Conservation (phyloP, 2,888 invertebrate genomes). For the Drosophila mimica region DNA sequence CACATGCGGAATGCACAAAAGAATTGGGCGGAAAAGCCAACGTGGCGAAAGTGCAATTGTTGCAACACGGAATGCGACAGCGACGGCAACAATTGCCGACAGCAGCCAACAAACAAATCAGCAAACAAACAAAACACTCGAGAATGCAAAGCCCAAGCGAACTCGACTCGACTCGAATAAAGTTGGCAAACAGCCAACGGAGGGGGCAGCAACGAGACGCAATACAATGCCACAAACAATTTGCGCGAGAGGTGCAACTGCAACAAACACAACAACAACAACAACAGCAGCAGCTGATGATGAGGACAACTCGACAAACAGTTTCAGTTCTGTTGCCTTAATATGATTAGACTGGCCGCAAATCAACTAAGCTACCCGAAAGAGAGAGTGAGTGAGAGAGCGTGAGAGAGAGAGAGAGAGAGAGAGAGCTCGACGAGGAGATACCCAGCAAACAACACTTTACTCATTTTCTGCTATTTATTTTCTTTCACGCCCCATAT, state of each 20-base stretch:
- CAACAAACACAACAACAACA: conserved; percentile 36
- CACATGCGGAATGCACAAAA: conserved; percentile 17
- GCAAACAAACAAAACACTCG: conserved; percentile 59
- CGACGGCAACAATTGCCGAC: conserved; percentile 16
- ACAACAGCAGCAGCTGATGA: conserved; percentile 14
- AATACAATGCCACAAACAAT: conserved; percentile 46
- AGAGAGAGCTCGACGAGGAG: not conserved
- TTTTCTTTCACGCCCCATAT: not conserved
- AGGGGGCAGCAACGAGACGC: conserved; percentile 7
- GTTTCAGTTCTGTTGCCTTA: conserved; percentile 14
- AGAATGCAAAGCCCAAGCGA: conserved; percentile 53
- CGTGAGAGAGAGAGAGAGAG: not conserved
- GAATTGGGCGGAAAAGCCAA: conserved; percentile 36
- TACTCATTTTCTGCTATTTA: not conserved
- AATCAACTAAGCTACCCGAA: not conserved
- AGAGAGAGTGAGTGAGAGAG: not conserved
- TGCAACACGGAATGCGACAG: conserved; percentile 47
- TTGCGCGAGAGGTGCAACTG: conserved; percentile 40
- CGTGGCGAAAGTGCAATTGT: conserved; percentile 69
- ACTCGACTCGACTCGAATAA: conserved; percentile 68
- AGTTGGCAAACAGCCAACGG: conserved; percentile 67
- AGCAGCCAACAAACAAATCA: conserved; percentile 34
- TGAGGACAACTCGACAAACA: conserved; percentile 51
- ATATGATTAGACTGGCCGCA: conserved; percentile 27
- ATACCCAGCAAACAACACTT: not conserved